These are phyloP conservation scores for Acanthaster planci DNA, from an alignment of 35 echinoderm and acorn worm species.

Conservation along the genomic window DNA sequence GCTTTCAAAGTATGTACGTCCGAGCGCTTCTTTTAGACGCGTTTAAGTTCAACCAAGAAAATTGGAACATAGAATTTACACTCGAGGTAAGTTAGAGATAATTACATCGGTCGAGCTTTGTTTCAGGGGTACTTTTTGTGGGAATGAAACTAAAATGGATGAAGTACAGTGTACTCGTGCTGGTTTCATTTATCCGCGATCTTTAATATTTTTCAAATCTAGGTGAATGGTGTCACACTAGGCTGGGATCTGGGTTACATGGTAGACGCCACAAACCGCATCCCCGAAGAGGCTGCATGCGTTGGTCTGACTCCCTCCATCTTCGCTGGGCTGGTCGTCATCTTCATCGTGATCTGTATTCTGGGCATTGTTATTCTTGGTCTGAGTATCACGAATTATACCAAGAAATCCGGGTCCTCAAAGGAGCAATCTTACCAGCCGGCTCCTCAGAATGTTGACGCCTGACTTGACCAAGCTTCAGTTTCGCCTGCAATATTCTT, in stretches of 20 bases:
- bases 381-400: too few relatives aligned
- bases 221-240: constrained; percentile 27
- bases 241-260: constrained; percentile 57
- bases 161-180: too few relatives aligned
- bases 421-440: too few relatives aligned
- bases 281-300: constrained; percentile 17
- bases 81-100: constrained; percentile 20
- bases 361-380: background rate
- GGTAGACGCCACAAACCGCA: constrained; percentile 55
- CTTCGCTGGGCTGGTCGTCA: background rate
- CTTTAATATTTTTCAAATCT: background rate
- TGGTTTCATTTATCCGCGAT: too few relatives aligned
- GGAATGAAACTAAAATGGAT: too few relatives aligned
- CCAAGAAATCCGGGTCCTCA: too few relatives aligned
- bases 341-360: background rate
- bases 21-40: constrained; percentile 10
- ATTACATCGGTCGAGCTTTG: too few relatives aligned
- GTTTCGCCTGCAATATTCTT: too few relatives aligned
- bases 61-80: constrained; percentile 46
- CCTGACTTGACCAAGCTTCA: too few relatives aligned
- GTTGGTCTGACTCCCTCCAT: background rate
- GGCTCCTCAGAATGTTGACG: too few relatives aligned
- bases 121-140: too few relatives aligned
- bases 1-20: constrained; percentile 35
- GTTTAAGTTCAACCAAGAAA: constrained; percentile 41